phyloP scores from a whole-genome alignment of 2,113 vertebrate genomes.

The Prinia subflava region DNA sequence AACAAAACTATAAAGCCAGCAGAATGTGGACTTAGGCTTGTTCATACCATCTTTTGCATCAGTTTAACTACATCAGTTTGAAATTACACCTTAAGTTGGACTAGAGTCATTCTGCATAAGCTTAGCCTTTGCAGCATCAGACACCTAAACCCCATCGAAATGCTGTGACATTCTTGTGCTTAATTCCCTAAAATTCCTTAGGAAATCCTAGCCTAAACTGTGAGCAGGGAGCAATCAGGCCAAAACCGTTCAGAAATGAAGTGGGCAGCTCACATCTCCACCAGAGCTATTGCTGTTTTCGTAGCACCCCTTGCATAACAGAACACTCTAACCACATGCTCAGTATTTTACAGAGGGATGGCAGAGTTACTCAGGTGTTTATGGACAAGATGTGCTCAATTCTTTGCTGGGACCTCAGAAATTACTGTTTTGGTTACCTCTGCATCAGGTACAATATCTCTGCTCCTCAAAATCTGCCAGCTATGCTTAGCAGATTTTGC shows the following conservation, averaged over 20 bases:
- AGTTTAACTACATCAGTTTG: background rate
- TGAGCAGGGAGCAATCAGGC: background rate
- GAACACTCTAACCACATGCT: background rate
- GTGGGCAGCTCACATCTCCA: background rate
- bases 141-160: background rate
- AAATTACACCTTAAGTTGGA: background rate
- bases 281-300: background rate
- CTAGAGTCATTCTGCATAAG: background rate
- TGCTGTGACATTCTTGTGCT: background rate
- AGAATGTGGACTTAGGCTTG: background rate
- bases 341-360: background rate
- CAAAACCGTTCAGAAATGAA: background rate
- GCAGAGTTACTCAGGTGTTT: background rate
- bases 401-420: background rate
- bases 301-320: background rate
- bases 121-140: background rate
- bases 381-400: background rate
- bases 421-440: background rate
- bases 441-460: background rate
- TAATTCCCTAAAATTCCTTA: background rate
- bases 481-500: too few relatives aligned
- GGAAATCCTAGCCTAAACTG: background rate
- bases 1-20: background rate
- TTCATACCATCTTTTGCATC: background rate
- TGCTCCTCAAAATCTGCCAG: background rate